Evolutionary conservation across 1,140 invertebrate genomes (phyloP), one percentile per base, ranked within the genome.

Genomic region (Sarcophaga peregrina): DNA sequence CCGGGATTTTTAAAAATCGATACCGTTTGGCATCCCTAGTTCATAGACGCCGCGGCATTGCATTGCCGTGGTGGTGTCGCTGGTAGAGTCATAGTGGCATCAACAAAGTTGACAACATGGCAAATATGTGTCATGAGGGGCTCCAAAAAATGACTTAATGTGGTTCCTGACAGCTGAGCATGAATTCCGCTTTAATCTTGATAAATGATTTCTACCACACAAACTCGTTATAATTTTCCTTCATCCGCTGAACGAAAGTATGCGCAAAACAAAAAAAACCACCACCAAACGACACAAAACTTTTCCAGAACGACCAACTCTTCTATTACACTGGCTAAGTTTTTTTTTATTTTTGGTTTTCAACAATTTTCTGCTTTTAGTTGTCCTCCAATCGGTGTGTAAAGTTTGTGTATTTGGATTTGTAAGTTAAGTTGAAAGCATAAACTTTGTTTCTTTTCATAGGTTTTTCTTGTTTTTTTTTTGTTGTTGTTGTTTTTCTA

Each of bases 161-260:
- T 76, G 45, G 74, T 76, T 76, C 47, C 47, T 76, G 74, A 76
- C 74, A 76, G 74, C 74, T 76, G 74, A 76, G 46, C 74, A 76
- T 76, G 74, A 76, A 76, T 76, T 48, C 74, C 74, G 46, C 74
- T 76, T 47, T 47, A 76, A 76, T 47, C 37, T 47, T 47, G 37
- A 76, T 47, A 76, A 47, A 76, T 47, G 74, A 76, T 47, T 76
- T 68, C 62, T 68, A 13, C 54, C 54, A 13, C 11, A 13, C 62
- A 20, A 8, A 20, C 25, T 37, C 1, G 25, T 37, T 37, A 37
- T 37, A 37, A 37, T 37, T 37, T 37, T 37, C 4, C 1, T 37
- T 37, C 25, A 4, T 4, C 25, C 4, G 1, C 25, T 37, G 25
- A 37, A 37, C 4, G 25, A 37, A 37, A 37, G 25, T 2, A 37